These are phyloP conservation scores for Calyptomena viridis DNA, from an alignment of 2,113 vertebrate species.

Conservation along the genomic window DNA sequence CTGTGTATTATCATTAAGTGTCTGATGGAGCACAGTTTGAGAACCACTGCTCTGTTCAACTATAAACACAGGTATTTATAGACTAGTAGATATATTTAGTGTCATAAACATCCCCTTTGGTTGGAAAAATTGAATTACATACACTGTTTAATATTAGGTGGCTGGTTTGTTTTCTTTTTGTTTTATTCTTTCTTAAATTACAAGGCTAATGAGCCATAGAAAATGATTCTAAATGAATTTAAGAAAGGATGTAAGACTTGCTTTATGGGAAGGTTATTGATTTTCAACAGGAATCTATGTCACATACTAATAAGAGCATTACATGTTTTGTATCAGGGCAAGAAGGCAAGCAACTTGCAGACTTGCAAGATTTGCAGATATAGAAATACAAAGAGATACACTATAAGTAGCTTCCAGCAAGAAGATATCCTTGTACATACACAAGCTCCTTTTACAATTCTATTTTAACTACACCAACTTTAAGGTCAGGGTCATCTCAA, in stretches of 20 bases:
- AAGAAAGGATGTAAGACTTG: slow-evolving; percentile 59
- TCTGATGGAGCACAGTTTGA: not conserved
- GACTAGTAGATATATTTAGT: slow-evolving; percentile 20
- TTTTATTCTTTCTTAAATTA: slow-evolving; percentile 64
- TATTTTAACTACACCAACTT: rapidly evolving
- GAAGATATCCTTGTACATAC: not conserved
- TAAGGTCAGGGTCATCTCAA: not conserved
- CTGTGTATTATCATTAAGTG: not conserved
- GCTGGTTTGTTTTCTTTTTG: slow-evolving; percentile 47
- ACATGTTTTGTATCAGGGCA: slow-evolving; percentile 39
- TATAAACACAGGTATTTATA: slow-evolving; percentile 37
- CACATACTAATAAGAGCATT: slow-evolving; percentile 41
- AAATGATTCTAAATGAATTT: slow-evolving; percentile 63
- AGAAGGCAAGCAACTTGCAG: not conserved
- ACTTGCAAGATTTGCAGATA: not conserved
- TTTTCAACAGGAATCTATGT: slow-evolving; percentile 61
- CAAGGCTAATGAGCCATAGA: slow-evolving; percentile 52
- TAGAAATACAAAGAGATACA: not conserved
- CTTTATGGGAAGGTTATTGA: slow-evolving; percentile 52
- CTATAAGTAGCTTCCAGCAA: not conserved
- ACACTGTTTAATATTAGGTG: slow-evolving; percentile 50
- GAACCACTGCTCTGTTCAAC: slow-evolving; percentile 20
- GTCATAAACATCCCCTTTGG: slow-evolving; percentile 39
- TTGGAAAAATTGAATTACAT: slow-evolving; percentile 53
- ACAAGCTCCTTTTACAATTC: not conserved